Percentiles rank a stretch among this genome's conserved stretches.
Evolutionary conservation across 2,888 invertebrate genomes (phyloP).

Genomic region (Scotopteryx bipunctaria): DNA sequence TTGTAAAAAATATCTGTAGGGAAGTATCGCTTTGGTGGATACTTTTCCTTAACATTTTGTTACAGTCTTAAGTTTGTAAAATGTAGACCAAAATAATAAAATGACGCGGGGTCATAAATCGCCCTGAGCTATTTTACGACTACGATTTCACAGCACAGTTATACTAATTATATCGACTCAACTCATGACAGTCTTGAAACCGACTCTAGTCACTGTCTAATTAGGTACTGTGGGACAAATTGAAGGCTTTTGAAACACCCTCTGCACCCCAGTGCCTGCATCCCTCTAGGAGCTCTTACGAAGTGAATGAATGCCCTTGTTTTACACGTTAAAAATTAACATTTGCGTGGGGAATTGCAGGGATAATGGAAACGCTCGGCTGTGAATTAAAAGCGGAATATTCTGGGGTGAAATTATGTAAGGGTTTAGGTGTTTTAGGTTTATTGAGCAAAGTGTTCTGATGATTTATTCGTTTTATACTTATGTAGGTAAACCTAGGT

Average conservation of each 20-base stretch:
- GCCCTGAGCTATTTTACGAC: conserved; percentile 15
- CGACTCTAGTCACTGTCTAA: conserved; percentile 53
- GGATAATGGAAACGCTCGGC: conserved; percentile 22
- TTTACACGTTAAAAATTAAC: conserved; percentile 38
- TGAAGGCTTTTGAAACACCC: conserved; percentile 62
- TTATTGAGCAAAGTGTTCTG: conserved; percentile 10
- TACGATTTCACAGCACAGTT: conserved; percentile 21
- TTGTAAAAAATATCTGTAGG: too few relatives aligned
- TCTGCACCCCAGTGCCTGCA: conserved; percentile 38
- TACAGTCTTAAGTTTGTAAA: background rate
- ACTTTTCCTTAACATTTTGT: background rate
- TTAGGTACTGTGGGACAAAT: conserved; percentile 63
- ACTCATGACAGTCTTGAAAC: conserved; percentile 38
- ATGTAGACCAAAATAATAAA: background rate
- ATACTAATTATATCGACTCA: conserved; percentile 40
- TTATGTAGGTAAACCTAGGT: background rate
- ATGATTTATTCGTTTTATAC: conserved; percentile 3
- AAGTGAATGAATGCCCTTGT: conserved; percentile 42
- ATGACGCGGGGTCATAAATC: conserved; percentile 1
- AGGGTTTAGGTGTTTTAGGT: conserved; percentile 4
- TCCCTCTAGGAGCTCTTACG: conserved; percentile 39
- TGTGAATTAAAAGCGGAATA: conserved; percentile 13
- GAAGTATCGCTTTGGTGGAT: background rate
- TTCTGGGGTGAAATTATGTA: conserved; percentile 7
- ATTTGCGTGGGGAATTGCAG: conserved; percentile 33